Conservation (phyloP, 2,888 invertebrate genomes). For the Nemotelus nigrinus region DNA sequence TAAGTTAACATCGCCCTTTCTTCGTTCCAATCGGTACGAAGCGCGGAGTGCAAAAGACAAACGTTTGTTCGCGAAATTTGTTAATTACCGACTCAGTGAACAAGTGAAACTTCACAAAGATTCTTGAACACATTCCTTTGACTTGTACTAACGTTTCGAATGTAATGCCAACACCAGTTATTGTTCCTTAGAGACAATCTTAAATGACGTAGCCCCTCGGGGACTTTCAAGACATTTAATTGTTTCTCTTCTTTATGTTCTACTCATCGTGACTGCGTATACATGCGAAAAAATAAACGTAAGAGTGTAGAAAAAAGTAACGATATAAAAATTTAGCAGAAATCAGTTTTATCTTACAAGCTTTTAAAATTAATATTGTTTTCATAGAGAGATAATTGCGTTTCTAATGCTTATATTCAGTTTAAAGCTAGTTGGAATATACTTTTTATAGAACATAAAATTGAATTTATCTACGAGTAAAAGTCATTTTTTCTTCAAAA, state of each 20-base stretch:
- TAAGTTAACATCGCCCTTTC: no score
- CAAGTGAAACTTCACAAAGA: background rate
- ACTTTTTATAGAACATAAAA: no score
- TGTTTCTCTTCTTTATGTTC: constrained; percentile 24
- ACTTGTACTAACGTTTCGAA: background rate
- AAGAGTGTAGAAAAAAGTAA: background rate
- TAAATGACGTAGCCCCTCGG: constrained; percentile 45
- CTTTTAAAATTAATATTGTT: background rate
- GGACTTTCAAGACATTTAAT: constrained; percentile 42
- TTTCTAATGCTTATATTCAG: background rate
- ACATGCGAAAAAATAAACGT: background rate
- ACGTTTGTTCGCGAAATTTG: constrained; percentile 4
- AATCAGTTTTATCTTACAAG: background rate
- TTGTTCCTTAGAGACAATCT: constrained; percentile 54
- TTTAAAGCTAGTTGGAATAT: background rate
- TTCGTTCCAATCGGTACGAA: no score
- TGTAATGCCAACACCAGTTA: constrained; percentile 48
- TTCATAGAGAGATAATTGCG: background rate
- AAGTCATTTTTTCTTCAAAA: no score
- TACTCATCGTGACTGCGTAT: background rate
- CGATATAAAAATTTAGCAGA: background rate
- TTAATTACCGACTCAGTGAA: constrained; percentile 19
- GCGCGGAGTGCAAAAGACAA: background rate
- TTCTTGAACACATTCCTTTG: background rate
- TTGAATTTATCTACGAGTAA: no score